A percentile compares a stretch with the other conserved stretches of the same genome.
Conservation (phyloP, 2,113 vertebrate species). For the Mus spicilegus region DNA sequence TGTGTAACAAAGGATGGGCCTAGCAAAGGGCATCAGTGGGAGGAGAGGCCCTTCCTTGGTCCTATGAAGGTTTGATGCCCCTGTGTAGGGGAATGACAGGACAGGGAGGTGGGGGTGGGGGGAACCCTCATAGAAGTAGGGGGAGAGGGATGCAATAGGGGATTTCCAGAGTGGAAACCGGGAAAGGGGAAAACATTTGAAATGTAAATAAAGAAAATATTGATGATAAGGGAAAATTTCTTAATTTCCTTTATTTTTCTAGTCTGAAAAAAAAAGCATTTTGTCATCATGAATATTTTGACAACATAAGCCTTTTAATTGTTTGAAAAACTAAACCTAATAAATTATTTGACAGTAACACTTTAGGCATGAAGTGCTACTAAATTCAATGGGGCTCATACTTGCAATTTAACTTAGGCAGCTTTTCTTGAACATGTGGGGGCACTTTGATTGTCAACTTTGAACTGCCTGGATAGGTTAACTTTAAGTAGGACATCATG, state of each 20-base stretch:
- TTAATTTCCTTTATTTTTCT: not conserved
- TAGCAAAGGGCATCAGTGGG: too few species aligned
- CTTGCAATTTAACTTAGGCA: not conserved
- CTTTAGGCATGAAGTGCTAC: not conserved
- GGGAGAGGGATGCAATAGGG: too few species aligned
- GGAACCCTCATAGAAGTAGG: too few species aligned
- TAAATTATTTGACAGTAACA: conserved; percentile 47
- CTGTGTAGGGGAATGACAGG: too few species aligned
- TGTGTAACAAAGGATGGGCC: too few species aligned
- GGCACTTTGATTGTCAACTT: conserved; percentile 4
- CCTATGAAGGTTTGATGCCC: too few species aligned
- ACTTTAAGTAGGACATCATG: conserved; percentile 46
- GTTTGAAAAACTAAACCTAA: not conserved
- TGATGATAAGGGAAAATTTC: not conserved
- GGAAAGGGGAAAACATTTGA: too few species aligned
- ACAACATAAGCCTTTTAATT: not conserved
- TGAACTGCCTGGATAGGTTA: not conserved
- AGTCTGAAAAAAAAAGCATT: conserved; percentile 7
- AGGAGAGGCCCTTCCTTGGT: too few species aligned
- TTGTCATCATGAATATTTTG: not conserved
- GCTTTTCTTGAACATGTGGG: not conserved
- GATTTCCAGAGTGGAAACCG: too few species aligned
- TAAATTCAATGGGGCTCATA: not conserved
- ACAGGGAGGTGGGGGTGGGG: too few species aligned
- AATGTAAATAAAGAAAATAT: too few species aligned